A percentile compares a stretch with the other conserved stretches of the same genome.
These are phyloP conservation scores for Samia ricini DNA, from an alignment of 1,140 invertebrate species.

Conservation along the genomic window DNA sequence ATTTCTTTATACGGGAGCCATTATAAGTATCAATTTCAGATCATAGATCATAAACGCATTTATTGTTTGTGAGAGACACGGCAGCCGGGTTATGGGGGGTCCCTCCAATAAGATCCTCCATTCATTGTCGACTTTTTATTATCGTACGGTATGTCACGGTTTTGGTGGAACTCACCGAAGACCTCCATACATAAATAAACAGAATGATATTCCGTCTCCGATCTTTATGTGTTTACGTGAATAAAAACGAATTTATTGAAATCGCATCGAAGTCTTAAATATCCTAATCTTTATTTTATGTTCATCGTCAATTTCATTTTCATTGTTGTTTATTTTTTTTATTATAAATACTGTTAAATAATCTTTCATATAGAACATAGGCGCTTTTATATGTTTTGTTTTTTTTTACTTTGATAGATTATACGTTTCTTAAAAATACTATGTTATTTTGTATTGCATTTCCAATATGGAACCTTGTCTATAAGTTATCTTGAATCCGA, in stretches of 20 bases:
- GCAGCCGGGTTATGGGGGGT: constrained; percentile 57
- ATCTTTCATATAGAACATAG: background rate
- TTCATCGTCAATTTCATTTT: constrained; percentile 68
- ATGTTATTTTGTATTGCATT: too few species aligned
- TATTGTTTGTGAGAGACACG: constrained; percentile 48
- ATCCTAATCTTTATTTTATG: constrained; percentile 68
- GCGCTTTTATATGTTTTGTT: too few species aligned
- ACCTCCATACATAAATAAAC: constrained; percentile 51
- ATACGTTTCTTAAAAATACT: background rate
- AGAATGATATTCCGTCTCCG: constrained; percentile 46
- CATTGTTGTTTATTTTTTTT: constrained; percentile 37
- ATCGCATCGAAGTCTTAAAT: constrained; percentile 40
- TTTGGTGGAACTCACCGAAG: constrained; percentile 48
- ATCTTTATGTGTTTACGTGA: constrained; percentile 52
- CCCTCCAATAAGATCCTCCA: constrained; percentile 44
- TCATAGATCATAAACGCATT: constrained; percentile 76
- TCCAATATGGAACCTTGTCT: too few species aligned
- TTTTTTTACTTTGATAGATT: background rate
- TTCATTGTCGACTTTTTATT: constrained; percentile 68
- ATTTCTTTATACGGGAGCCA: constrained; percentile 74
- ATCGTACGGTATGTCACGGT: constrained; percentile 58
- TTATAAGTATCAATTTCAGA: constrained; percentile 75
- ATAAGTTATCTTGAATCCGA: too few species aligned
- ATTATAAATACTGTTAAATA: background rate
- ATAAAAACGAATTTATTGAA: constrained; percentile 48